A percentile compares a stretch with the other conserved stretches of the same genome.
phyloP scores from a whole-genome alignment of 2,797 vertebrate genomes.

The Gallinago nigripennis region DNA sequence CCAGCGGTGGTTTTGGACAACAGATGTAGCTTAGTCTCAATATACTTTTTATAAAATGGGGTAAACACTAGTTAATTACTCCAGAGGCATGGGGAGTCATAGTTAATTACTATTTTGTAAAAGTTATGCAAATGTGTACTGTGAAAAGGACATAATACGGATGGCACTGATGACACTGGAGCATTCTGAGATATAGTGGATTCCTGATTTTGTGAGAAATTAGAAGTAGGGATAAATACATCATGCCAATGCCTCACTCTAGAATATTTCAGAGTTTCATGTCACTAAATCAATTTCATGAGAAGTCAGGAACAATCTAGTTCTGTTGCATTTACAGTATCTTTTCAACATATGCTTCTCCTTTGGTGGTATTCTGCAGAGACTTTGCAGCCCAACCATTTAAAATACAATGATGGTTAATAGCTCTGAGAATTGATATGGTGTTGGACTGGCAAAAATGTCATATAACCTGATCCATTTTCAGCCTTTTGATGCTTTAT shows the following conservation, averaged over 20 bases:
- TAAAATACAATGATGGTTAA: neutral
- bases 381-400: neutral
- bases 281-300: neutral
- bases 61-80: neutral
- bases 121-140: neutral
- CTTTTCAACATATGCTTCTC: neutral
- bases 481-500: neutral
- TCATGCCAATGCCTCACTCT: neutral
- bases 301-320: neutral
- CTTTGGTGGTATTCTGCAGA: neutral
- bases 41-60: neutral
- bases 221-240: neutral
- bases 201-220: neutral
- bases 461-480: neutral
- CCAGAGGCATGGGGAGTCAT: rapidly evolving
- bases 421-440: neutral
- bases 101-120: neutral
- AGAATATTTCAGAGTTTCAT: neutral
- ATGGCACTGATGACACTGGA: neutral
- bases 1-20: neutral
- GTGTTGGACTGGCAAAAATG: neutral
- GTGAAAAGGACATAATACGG: neutral
- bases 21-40: neutral
- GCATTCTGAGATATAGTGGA: neutral
- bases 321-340: neutral